Conservation (phyloP, 2,888 invertebrate genomes). For the Acleris literana region DNA sequence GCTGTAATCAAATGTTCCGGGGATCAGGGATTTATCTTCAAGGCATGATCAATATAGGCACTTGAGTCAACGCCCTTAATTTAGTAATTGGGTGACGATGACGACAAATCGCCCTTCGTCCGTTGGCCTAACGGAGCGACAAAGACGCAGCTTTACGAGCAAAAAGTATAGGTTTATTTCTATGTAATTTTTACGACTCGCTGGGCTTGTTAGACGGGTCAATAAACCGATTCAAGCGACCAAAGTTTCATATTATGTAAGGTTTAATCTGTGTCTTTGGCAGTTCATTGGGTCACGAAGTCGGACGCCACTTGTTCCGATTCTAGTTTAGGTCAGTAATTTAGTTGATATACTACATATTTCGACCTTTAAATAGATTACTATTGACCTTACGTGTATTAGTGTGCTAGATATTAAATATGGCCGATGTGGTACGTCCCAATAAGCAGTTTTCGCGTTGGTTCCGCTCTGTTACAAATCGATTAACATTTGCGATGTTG, state of each 20-base stretch:
- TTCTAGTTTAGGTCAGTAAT: not conserved
- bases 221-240: not conserved
- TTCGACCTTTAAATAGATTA: not conserved
- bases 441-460: conserved; percentile 46
- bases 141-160: not conserved
- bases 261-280: conserved; percentile 15
- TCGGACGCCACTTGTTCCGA: conserved; percentile 6
- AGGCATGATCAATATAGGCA: not conserved
- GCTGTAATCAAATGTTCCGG: not conserved
- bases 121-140: not conserved
- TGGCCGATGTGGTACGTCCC: conserved; percentile 52
- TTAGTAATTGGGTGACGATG: conserved; percentile 20
- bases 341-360: not conserved
- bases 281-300: conserved; percentile 34
- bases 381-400: conserved; percentile 6
- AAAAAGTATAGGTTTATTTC: not conserved
- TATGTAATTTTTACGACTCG: not conserved
- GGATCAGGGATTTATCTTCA: not conserved
- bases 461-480: conserved; percentile 27
- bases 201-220: not conserved
- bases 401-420: conserved; percentile 5
- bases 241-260: conserved; percentile 6
- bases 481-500: conserved; percentile 17
- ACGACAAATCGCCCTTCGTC: conserved; percentile 4
- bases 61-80: conserved; percentile 8